Conservation (phyloP, 2,113 vertebrate genomes). For the Laterallus jamaicensis region DNA sequence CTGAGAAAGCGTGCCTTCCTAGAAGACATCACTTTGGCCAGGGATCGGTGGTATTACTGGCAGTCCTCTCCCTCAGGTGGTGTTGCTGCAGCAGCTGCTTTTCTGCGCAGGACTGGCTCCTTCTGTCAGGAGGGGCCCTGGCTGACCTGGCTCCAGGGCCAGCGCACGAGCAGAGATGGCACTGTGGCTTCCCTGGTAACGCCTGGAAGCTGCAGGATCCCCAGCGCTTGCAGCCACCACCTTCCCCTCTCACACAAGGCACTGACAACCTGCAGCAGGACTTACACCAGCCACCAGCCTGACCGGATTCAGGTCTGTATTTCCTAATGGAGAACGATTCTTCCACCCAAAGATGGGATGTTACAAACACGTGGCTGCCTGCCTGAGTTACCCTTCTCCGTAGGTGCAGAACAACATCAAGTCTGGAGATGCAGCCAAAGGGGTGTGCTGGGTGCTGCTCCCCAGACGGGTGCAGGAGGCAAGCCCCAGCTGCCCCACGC, state of each 20-base stretch:
- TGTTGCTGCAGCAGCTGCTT: neutral
- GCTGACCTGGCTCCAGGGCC: neutral
- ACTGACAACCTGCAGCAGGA: rapidly evolving
- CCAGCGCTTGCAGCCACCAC: neutral
- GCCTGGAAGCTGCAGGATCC: neutral
- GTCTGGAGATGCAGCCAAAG: neutral
- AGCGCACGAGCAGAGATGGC: rapidly evolving
- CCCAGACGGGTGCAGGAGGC: rapidly evolving
- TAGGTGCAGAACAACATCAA: neutral
- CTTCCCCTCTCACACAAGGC: neutral
- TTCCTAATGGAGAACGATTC: neutral
- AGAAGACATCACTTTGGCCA: neutral
- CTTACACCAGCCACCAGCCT: neutral
- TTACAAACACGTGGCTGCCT: neutral
- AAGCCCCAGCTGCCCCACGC: rapidly evolving
- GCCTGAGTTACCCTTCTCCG: neutral
- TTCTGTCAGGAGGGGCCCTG: neutral
- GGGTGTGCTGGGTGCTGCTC: neutral
- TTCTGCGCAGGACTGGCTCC: neutral
- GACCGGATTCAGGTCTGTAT: neutral
- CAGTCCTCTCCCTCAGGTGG: neutral
- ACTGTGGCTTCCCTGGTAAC: neutral
- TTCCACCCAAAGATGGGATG: neutral
- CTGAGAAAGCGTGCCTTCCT: neutral
- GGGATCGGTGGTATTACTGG: neutral